Conservation (phyloP, 2,888 invertebrate species). For the Ophioninae sp. region DNA sequence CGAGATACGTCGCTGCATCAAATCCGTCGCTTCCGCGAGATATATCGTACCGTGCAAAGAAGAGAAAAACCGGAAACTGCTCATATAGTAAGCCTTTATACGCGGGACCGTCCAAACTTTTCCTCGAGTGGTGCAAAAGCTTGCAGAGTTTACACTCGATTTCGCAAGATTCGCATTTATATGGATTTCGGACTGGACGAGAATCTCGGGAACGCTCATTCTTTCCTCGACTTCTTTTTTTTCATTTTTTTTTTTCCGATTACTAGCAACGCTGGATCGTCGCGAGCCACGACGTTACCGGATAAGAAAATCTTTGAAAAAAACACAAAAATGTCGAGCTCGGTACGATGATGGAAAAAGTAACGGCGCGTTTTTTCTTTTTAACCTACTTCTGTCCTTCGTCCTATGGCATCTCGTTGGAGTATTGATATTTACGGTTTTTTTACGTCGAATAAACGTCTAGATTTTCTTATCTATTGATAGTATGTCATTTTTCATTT, state of each 20-base stretch:
- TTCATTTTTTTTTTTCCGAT: not conserved
- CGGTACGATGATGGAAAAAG: too few species aligned
- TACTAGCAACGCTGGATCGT: not conserved
- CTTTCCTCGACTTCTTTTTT: conserved; percentile 2
- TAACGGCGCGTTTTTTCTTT: too few species aligned
- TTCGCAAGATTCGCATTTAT: conserved; percentile 65
- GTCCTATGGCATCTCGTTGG: too few species aligned
- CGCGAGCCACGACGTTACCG: not conserved
- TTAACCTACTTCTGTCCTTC: too few species aligned
- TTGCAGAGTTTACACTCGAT: conserved; percentile 69
- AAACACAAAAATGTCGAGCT: too few species aligned
- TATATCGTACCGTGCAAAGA: conserved; percentile 31
- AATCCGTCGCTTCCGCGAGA: conserved; percentile 56
- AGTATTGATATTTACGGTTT: too few species aligned
- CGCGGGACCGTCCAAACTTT: conserved; percentile 22
- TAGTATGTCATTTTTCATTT: too few species aligned
- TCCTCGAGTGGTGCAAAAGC: conserved; percentile 51
- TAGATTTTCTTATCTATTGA: too few species aligned
- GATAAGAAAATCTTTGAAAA: too few species aligned
- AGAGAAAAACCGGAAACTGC: not conserved
- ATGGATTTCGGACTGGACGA: conserved; percentile 45
- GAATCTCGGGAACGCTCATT: conserved; percentile 14
- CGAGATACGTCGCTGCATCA: conserved; percentile 61
- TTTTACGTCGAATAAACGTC: too few species aligned
- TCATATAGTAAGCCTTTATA: conserved; percentile 15